A percentile compares a stretch with the other conserved stretches of the same genome.
These are phyloP conservation scores for Pyrochroa serraticornis DNA, from an alignment of 2,888 invertebrate species.

Conservation along the genomic window DNA sequence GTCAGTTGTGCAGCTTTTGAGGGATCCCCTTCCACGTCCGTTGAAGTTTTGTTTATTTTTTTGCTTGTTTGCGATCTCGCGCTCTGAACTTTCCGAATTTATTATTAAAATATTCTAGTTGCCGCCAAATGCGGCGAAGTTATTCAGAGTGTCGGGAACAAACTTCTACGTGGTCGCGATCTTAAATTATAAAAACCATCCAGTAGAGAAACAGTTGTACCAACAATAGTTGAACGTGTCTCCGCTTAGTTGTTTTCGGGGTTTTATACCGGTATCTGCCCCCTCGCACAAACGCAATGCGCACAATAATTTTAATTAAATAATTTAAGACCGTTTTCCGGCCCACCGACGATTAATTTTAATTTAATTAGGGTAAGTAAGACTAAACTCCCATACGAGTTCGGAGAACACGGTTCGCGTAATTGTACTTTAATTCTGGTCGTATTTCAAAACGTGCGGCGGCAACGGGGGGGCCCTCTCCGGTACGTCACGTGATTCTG, in stretches of 20 bases:
- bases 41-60: constrained; percentile 7
- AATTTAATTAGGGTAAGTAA: constrained; percentile 9
- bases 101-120: constrained; percentile 36
- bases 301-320: constrained; percentile 12
- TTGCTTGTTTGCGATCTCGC: constrained; percentile 14
- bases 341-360: constrained; percentile 9
- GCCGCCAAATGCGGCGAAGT: constrained; percentile 27
- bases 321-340: not conserved
- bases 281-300: not conserved
- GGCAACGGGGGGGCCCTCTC: not conserved
- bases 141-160: constrained; percentile 25
- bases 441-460: not conserved
- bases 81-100: constrained; percentile 23
- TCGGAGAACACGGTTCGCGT: not conserved
- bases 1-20: too few species aligned
- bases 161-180: constrained; percentile 29
- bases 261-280: not conserved
- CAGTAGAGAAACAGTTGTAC: constrained; percentile 11
- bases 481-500: too few species aligned
- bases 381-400: not conserved
- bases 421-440: constrained; percentile 5
- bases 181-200: constrained; percentile 33
- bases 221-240: not conserved
- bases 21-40: too few species aligned
- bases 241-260: not conserved